phyloP scores from a whole-genome alignment of 2,888 invertebrate species.

The Shargacucullia verbasci region DNA sequence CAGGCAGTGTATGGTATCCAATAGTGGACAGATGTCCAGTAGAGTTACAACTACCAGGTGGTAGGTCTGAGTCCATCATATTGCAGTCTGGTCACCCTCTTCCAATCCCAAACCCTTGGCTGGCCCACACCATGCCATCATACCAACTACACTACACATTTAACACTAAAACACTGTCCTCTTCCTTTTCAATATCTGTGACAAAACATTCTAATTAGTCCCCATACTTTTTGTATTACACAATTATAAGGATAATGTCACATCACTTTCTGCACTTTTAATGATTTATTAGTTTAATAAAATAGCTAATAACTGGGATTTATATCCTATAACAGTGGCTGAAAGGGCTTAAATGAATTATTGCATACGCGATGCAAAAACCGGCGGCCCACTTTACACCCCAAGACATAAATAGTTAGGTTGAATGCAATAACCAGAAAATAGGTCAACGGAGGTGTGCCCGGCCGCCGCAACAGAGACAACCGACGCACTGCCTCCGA shows the following conservation, averaged over 20 bases:
- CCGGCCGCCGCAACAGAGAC: slow-evolving; percentile 81
- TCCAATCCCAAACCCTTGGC: slow-evolving; percentile 58
- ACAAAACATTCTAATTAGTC: slow-evolving; percentile 44
- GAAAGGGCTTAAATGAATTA: slow-evolving; percentile 61
- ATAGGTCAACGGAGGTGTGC: slow-evolving; percentile 89
- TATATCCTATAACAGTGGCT: slow-evolving; percentile 37
- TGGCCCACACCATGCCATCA: slow-evolving; percentile 65
- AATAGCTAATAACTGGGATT: slow-evolving; percentile 30
- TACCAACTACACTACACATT: slow-evolving; percentile 62
- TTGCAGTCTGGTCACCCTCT: slow-evolving; percentile 62
- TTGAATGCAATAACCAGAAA: slow-evolving; percentile 87
- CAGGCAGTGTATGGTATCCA: slow-evolving; percentile 84
- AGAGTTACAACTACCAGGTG: slow-evolving; percentile 87
- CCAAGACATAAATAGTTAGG: slow-evolving; percentile 85
- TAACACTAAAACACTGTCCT: slow-evolving; percentile 48
- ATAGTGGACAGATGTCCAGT: slow-evolving; percentile 87
- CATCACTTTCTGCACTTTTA: slow-evolving; percentile 35
- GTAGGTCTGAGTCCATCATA: slow-evolving; percentile 87
- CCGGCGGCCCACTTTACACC: slow-evolving; percentile 82
- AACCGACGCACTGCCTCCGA: slow-evolving; percentile 75
- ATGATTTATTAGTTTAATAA: slow-evolving; percentile 16
- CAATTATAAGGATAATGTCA: slow-evolving; percentile 27
- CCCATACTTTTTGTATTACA: slow-evolving; percentile 33
- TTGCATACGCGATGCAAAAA: slow-evolving; percentile 74
- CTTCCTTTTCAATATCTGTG: slow-evolving; percentile 48